phyloP scores from a whole-genome alignment of 2,888 invertebrate species.

The Athalia cordata region DNA sequence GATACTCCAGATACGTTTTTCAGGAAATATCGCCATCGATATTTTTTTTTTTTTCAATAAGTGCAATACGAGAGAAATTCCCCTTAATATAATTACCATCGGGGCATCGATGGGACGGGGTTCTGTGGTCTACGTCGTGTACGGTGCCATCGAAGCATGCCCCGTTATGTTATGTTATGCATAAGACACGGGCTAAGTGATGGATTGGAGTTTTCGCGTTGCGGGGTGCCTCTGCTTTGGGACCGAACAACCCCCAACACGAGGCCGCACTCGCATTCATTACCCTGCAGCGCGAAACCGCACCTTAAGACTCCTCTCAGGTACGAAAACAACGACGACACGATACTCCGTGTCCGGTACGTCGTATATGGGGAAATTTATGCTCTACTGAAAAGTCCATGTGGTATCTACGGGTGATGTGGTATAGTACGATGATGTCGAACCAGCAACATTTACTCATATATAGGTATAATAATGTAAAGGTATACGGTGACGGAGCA shows the following conservation, averaged over 20 bases:
- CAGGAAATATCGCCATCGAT: no score
- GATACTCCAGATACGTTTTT: no score
- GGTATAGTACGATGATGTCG: no score
- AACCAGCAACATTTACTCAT: no score
- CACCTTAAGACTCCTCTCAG: slow-evolving; percentile 49
- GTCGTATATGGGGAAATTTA: slow-evolving; percentile 1
- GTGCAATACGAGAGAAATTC: not conserved
- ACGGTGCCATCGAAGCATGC: slow-evolving; percentile 26
- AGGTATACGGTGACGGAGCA: no score
- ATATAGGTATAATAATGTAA: no score
- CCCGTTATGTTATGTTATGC: slow-evolving; percentile 46
- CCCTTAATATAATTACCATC: not conserved
- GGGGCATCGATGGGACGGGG: not conserved
- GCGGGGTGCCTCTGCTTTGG: slow-evolving; percentile 53
- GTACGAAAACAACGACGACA: not conserved
- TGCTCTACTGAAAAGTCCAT: not conserved
- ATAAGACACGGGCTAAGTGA: slow-evolving; percentile 51
- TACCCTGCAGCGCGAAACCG: slow-evolving; percentile 48
- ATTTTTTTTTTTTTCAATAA: not conserved
- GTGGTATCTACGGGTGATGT: no score
- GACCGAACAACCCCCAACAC: slow-evolving; percentile 58
- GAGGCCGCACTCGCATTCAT: slow-evolving; percentile 59
- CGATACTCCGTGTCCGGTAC: slow-evolving; percentile 18
- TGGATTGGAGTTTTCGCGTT: slow-evolving; percentile 56
- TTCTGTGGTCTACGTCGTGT: not conserved